Evolutionary conservation across 2,797 vertebrate species (phyloP), one percentile per base, ranked within the genome.

Genomic region (Enteromius radiatus): DNA sequence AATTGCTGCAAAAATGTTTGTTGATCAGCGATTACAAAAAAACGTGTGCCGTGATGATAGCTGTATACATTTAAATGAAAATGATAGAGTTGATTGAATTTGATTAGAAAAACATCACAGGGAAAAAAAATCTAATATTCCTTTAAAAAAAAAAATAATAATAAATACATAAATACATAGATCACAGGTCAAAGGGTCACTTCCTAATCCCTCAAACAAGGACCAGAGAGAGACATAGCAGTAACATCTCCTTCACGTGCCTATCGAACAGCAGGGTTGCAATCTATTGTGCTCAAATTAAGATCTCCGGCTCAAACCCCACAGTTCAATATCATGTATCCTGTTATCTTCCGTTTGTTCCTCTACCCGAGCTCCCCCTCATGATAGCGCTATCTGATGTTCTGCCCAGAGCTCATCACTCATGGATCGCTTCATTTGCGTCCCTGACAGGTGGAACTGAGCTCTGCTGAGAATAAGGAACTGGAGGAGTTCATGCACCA

Each of bases 361-460:
- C 33, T 54, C 19, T 76, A 71, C 19, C 52, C 8, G 15, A 1
- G 3, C 61, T 47, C 19, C n/a, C 43, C 11, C 31, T 49, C 49
- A 67, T 67, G 63, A 68, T 67, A 52, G 45, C 45, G 49, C 76
- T 69, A 36, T 80, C 84, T 82, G 69, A 76, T 61, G 61, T 28
- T 76, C 68, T 69, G 41, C 43, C 28, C 31, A 84, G 43, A 81
- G 78, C 77, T 81, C 78, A 84, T 85, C 78, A 65, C 63, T 85
- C 81, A 81, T 84, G 49, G 65, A 80, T 47, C 9, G 71, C 67
- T 75, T 84, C 78, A 85, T 81, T 71, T 78, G 74, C 28, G 8
- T 67, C 59, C 52, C 82, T 82, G 80, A 54, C 76, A 69, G 77
- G 85, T 75, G 54, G 54, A 86, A 85, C 67, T 26, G 69, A 64